Evolutionary conservation across 2,113 vertebrate genomes (phyloP).

Genomic region (Amphiprion ocellaris): DNA sequence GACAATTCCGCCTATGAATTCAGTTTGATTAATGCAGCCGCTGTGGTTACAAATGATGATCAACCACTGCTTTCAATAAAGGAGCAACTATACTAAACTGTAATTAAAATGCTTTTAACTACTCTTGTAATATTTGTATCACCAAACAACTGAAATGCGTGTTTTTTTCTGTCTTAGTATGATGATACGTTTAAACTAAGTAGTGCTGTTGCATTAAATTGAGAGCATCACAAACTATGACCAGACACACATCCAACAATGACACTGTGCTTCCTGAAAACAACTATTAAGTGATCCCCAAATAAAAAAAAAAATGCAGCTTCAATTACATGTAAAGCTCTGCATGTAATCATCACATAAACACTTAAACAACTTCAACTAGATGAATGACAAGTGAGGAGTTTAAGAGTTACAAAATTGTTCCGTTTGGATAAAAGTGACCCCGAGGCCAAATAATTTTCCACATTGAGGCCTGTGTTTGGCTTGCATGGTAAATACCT

Average conservation of each 20-base stretch:
- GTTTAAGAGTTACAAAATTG: conserved; percentile 25
- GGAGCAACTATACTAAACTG: background rate
- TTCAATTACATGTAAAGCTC: background rate
- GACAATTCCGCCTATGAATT: conserved; percentile 47
- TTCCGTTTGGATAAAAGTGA: conserved; percentile 38
- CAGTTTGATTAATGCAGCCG: conserved; percentile 36
- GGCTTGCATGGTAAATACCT: conserved; percentile 61
- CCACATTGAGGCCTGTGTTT: conserved; percentile 46
- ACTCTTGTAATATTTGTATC: no score
- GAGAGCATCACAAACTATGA: no score
- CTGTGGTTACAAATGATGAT: conserved; percentile 30
- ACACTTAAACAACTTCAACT: conserved; percentile 14
- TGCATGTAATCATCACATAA: background rate
- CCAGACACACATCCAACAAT: no score
- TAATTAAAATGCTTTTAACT: background rate
- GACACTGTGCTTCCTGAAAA: no score
- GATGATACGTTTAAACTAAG: no score
- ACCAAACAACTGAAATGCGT: no score
- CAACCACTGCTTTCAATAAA: conserved; percentile 19
- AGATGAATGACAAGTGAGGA: conserved; percentile 21
- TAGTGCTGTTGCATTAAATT: no score
- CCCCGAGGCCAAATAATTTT: conserved; percentile 57
- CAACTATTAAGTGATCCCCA: no score
- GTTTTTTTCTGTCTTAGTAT: no score
- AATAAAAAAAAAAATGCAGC: no score